Percentiles rank a stretch among this genome's conserved stretches.
Evolutionary conservation across 2,888 invertebrate genomes (phyloP).

Genomic region (Chrysina gloriosa): DNA sequence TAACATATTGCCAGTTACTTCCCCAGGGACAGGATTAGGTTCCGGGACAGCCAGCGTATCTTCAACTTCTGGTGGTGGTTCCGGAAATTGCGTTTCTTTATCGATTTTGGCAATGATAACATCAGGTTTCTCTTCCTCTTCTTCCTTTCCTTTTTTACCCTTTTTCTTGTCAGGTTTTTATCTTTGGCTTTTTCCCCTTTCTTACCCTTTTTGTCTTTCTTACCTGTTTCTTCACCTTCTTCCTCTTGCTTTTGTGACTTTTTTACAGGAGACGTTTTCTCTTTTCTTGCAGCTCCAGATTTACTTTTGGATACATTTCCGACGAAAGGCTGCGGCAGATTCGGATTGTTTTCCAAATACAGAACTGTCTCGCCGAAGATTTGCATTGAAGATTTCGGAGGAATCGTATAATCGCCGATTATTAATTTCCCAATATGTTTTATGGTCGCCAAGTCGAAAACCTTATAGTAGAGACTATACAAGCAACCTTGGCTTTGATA

Average conservation of each 20-base stretch:
- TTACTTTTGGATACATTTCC: conserved; percentile 41
- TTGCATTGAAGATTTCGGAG: conserved; percentile 61
- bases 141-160: conserved; percentile 47
- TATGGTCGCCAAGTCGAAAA: conserved; percentile 68
- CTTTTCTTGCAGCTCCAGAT: conserved; percentile 46
- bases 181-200: conserved; percentile 41
- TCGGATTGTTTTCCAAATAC: conserved; percentile 49
- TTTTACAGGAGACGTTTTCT: conserved; percentile 38
- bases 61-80: conserved; percentile 50
- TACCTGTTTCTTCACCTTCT: conserved; percentile 45
- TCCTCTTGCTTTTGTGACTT: conserved; percentile 40
- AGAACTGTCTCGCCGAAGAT: conserved; percentile 61
- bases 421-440: conserved; percentile 64
- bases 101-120: conserved; percentile 53
- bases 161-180: conserved; percentile 42
- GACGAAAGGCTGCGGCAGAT: conserved; percentile 14
- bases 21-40: conserved; percentile 55
- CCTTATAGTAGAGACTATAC: conserved; percentile 70
- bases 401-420: conserved; percentile 61
- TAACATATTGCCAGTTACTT: conserved; percentile 61
- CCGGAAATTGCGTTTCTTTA: conserved; percentile 59
- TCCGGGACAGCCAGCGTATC: conserved; percentile 40
- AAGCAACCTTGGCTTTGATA: conserved; percentile 71
- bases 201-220: conserved; percentile 43
- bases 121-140: conserved; percentile 41